Conservation (phyloP, 1,140 invertebrate genomes). For the Cotesia chilonis region DNA sequence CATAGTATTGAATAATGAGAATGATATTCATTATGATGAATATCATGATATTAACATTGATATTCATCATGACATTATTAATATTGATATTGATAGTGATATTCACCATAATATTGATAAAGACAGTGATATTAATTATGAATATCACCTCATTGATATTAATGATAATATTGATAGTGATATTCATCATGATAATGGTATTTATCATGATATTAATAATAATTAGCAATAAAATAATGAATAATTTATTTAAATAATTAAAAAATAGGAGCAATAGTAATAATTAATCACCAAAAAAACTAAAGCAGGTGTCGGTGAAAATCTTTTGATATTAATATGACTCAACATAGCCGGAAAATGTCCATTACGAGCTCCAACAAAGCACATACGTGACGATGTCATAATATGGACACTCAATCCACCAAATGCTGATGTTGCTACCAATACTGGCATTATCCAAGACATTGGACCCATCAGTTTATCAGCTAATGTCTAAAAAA, state of each 20-base stretch:
- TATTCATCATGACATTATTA: too few species aligned
- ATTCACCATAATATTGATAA: too few species aligned
- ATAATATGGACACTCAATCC: slow-evolving; percentile 90
- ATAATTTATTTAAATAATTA: too few species aligned
- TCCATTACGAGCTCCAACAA: slow-evolving; percentile 89
- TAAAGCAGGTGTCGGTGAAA: slow-evolving; percentile 86
- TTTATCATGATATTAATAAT: too few species aligned
- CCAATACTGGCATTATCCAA: slow-evolving; percentile 85
- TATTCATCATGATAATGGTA: not conserved
- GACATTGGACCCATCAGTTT: slow-evolving; percentile 75
- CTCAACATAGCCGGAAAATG: slow-evolving; percentile 87
- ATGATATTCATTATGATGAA: too few species aligned
- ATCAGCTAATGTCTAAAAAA: slow-evolving; percentile 81
- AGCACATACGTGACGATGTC: slow-evolving; percentile 89
- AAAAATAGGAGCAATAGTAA: not conserved
- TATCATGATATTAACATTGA: too few species aligned
- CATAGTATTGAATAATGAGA: too few species aligned
- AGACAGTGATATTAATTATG: too few species aligned
- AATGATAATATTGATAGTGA: not conserved
- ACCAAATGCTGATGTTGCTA: slow-evolving; percentile 86
- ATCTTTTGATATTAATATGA: slow-evolving; percentile 82
- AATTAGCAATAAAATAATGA: too few species aligned
- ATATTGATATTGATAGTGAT: too few species aligned
- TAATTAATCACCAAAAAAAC: slow-evolving; percentile 78
- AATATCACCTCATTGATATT: too few species aligned